Percentiles rank a stretch among this genome's conserved stretches.
Conservation (phyloP, 2,888 invertebrate species). For the Tenthredo scrophulariae region DNA sequence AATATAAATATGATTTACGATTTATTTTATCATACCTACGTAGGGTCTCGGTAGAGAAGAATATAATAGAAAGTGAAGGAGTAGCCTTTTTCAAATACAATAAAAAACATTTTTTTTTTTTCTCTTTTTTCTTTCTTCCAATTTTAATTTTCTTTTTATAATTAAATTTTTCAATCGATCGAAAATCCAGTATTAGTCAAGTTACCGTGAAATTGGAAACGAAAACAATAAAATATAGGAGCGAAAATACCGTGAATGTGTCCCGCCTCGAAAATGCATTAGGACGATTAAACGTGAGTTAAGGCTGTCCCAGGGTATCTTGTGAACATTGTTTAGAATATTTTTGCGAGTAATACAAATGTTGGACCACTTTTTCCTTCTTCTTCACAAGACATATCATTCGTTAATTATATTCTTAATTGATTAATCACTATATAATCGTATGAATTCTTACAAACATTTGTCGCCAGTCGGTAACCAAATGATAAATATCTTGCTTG, state of each 20-base stretch:
- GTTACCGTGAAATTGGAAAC: neutral
- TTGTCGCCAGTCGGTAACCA: neutral
- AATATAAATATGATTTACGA: conserved; percentile 9
- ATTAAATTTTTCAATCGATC: neutral
- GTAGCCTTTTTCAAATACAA: conserved; percentile 9
- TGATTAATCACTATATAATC: conserved; percentile 39
- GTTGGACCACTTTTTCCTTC: conserved; percentile 43
- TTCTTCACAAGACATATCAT: conserved; percentile 37
- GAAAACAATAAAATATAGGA: neutral
- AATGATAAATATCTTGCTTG: neutral
- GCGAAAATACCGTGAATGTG: neutral
- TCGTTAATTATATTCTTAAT: conserved; percentile 28
- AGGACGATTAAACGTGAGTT: conserved; percentile 29
- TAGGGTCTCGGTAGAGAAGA: neutral
- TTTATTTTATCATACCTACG: conserved; percentile 10
- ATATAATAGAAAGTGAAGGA: neutral
- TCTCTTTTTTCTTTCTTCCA: neutral
- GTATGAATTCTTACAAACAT: conserved; percentile 6
- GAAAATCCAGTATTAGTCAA: neutral
- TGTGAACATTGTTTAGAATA: conserved; percentile 47
- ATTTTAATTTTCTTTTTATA: neutral
- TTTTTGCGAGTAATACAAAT: conserved; percentile 43
- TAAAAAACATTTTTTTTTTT: neutral
- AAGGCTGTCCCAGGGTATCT: conserved; percentile 43
- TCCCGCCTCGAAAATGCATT: conserved; percentile 6